Evolutionary conservation across 2,113 vertebrate genomes (phyloP), one percentile per base, ranked within the genome.

Genomic region (Brachyhypopomus occidentalis): DNA sequence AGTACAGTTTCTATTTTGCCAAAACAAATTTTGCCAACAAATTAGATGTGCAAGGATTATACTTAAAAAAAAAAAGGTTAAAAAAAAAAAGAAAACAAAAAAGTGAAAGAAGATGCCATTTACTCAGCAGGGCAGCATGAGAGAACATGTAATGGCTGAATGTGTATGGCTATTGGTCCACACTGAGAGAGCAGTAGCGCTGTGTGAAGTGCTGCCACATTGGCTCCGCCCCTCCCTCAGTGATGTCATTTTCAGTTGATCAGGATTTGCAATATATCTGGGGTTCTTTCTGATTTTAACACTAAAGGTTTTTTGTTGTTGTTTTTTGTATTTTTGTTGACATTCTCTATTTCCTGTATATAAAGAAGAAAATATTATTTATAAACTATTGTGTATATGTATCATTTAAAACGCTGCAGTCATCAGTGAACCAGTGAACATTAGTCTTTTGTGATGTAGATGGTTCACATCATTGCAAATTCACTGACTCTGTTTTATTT

Each of bases 321-420:
- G 12, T 55, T 56, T 52, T 52, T 59, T 75, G 59, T 59, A 71
- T 70, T 73, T 70, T 69, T 27, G 19, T 71, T 67, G 56, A n/a
- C 73, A 70, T 76, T 79, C 36, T 77, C 34, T 86, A 84, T 86
- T 66, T 82, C 56, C 67, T 85, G 79, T 85, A 87, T 45, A 85
- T 85, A 87, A 77, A 71, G 36, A 72, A 71, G 72, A 75, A 79
- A 52, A 77, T 74, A 82, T 85, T 80, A 85, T 86, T 84, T 86
- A 86, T 86, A 76, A 74, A 48, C 71, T 22, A 72, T 20, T 67
- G 81, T 87, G 75, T 87, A 77, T 64, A 84, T 52, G 22, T 64
- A 72, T 73, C 6, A 62, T 72, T 74, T 36, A 27, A 22, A 78
- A 72, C 19, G 36, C 58, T 86, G 72, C 23, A 62, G 55, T 80